Evolutionary conservation across 2,888 invertebrate species (phyloP), one percentile per base, ranked within the genome.

Genomic region (Sarcophaga carnaria): DNA sequence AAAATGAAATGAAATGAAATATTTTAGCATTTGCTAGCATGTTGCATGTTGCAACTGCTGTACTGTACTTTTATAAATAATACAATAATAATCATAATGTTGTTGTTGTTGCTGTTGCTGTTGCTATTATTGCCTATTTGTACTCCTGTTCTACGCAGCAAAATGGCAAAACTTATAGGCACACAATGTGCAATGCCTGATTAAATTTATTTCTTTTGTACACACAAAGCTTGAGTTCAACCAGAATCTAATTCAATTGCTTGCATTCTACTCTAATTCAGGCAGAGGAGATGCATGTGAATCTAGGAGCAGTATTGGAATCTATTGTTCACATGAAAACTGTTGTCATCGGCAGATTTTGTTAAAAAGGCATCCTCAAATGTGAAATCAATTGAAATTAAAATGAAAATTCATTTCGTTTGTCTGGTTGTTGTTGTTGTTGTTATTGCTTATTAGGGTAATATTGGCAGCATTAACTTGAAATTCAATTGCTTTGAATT

Each of bases 291-390:
- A 67, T 49, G 20, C 67, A 75, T 66, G 64, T 80, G 80, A 10
- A 12, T 59, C n/a, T 2, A 37, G 1, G 10, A 10, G 54, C 5
- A 14, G 54, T 17, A 14, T 14, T 72, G 77, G 54, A 63, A 80
- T 74, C 37, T 49, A 27, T 49, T 60, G 63, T 49, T 70, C 22
- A 59, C 64, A 70, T 71, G 70, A 75, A 83, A 83, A 80, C 47
- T 84, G 47, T 69, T 75, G 79, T 75, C 84, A 64, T 71, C 75
- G 69, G 12, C 74, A 78, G 66, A 77, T 78, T 69, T 79, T 37
- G 20, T 69, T 62, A 59, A 49, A 37, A 37, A 37, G 14, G 74
- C 11, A 54, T 49, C 17, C 71, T 20, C 63, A 77, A 76, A 37
- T 59, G 64, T 76, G 62, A 67, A 83, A 79, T 70, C 54, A 70